Evolutionary conservation across 2,888 invertebrate species (phyloP), one percentile per base, ranked within the genome.

Genomic region (Vandiemenella viatica): DNA sequence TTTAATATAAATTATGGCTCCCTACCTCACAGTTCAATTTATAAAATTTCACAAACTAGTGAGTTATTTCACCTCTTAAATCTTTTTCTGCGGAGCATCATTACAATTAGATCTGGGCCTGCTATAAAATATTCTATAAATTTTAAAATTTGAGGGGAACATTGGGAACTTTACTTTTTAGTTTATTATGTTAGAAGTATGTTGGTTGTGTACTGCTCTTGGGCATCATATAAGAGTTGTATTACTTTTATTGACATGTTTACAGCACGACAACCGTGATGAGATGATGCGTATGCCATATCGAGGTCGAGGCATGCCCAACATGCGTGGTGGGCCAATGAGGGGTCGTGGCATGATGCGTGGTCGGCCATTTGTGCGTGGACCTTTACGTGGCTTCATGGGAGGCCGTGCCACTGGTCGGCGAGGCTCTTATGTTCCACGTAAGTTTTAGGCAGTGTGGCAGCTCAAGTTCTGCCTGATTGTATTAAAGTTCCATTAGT

Each of bases 261-360:
- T 40, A 22, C 42, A 55, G 55, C 55, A 55, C 38, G 55, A 55
- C 48, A 55, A 55, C 46, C 45, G 55, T 5, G 55, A 52, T 37
- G 52, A 52, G 16, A 41, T 41, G 44, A 43, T 40, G 22, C 37
- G 45, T 17, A 37, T 50, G 26, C 43, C 45, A 3, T 19, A 21
- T 18, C 37, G 46, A 6, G 48, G 51, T 2, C 48, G 51, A 6
- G 51, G 51, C 3, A 44, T 22, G 37, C 20, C 16, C 37, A 15
- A 32, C 10, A 41, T 45, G 38, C 38, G 51, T 5, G 43, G 48
- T 13, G 42, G 42, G n/a, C 10, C n/a, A n/a, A 45, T 37, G 47
- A 40, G 37, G 37, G 49, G 46, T 18, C 20, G 49, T 37, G 47
- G 49, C 20, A 47, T 26, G 50, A 49, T 46, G 47, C 46, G 45